phyloP scores from a whole-genome alignment of 2,888 invertebrate species.

The Ernsta delagoae region DNA sequence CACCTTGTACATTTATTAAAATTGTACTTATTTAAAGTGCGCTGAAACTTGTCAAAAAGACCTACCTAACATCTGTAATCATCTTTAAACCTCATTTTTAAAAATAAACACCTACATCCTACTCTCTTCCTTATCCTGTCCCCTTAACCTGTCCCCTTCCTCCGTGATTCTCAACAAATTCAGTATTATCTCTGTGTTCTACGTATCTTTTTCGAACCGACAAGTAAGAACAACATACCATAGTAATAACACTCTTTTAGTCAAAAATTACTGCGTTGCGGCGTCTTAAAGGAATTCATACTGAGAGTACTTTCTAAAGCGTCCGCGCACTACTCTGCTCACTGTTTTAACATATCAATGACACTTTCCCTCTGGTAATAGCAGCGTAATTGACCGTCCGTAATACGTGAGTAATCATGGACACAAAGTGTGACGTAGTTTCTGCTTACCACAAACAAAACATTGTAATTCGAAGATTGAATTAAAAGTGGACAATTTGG shows the following conservation, averaged over 20 bases:
- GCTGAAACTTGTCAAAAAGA: too few relatives aligned
- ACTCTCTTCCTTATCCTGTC: too few relatives aligned
- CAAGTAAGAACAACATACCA: not conserved
- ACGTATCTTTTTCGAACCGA: not conserved
- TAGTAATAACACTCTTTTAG: constrained; percentile 15
- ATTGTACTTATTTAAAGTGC: too few relatives aligned
- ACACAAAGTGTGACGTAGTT: too few relatives aligned
- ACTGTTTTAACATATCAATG: constrained; percentile 71
- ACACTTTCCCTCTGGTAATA: constrained; percentile 67
- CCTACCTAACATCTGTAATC: too few relatives aligned
- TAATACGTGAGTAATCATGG: constrained; percentile 16
- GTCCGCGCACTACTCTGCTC: constrained; percentile 29
- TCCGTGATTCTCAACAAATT: not conserved
- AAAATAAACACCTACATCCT: too few relatives aligned
- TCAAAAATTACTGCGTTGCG: constrained; percentile 27
- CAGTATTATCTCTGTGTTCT: not conserved
- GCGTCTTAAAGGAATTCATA: constrained; percentile 41
- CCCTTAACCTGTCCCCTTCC: too few relatives aligned
- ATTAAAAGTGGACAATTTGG: too few relatives aligned
- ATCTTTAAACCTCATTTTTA: too few relatives aligned
- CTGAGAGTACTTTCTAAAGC: constrained; percentile 45
- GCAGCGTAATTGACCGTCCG: constrained; percentile 53
- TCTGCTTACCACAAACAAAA: too few relatives aligned
- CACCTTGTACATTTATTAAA: too few relatives aligned
- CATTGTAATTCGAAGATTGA: too few relatives aligned